These are phyloP conservation scores for Aricia agestis DNA, from an alignment of 1,140 invertebrate species.

Conservation along the genomic window DNA sequence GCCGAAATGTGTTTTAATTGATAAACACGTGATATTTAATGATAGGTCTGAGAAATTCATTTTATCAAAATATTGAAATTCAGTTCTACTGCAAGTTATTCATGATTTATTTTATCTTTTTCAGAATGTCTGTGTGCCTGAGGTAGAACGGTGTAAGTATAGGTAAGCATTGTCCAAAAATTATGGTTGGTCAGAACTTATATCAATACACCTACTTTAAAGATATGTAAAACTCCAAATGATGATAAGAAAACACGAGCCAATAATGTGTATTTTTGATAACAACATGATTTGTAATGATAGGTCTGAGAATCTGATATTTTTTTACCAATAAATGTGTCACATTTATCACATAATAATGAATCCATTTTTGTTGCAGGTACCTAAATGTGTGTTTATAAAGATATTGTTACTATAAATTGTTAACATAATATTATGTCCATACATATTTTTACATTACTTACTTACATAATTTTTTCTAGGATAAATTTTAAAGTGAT, in stretches of 20 bases:
- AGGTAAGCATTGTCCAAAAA: neutral
- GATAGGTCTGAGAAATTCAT: constrained; percentile 13
- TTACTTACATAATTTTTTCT: too few relatives aligned
- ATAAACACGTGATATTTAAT: constrained; percentile 24
- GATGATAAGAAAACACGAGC: constrained; percentile 22
- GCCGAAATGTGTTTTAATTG: constrained; percentile 22
- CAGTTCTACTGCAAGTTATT: neutral
- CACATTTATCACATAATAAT: neutral
- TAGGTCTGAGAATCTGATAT: constrained; percentile 17
- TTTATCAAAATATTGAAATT: neutral
- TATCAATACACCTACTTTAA: neutral
- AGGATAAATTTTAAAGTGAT: too few relatives aligned
- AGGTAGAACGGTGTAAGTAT: neutral
- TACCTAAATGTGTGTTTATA: neutral
- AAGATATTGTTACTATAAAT: neutral
- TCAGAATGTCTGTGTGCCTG: neutral
- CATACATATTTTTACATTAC: too few relatives aligned
- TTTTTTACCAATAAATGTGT: neutral
- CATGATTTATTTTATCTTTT: neutral
- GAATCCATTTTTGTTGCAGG: constrained; percentile 4
- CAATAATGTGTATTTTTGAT: constrained; percentile 20
- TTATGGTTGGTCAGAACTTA: neutral
- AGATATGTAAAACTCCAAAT: constrained; percentile 4
- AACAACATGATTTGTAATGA: constrained; percentile 20
- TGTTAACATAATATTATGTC: too few relatives aligned